Conservation (phyloP, 2,113 vertebrate genomes). For the Gorilla gorilla region DNA sequence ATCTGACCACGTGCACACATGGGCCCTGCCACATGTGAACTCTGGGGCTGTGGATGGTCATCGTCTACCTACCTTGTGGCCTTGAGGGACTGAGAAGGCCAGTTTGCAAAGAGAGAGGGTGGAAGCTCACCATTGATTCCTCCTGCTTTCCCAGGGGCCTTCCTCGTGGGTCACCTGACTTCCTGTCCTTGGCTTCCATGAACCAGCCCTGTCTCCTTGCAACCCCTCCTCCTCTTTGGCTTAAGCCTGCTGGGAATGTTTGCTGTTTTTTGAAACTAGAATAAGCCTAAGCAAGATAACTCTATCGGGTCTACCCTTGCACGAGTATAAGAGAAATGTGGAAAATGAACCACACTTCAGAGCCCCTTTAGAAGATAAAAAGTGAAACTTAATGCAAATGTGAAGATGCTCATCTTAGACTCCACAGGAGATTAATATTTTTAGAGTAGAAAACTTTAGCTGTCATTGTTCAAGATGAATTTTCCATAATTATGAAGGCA, state of each 20-base stretch:
- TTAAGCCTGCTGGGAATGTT: not conserved
- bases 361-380: not conserved
- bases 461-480: not conserved
- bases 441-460: not conserved
- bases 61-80: not conserved
- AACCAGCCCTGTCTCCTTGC: not conserved
- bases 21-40: fast-evolving
- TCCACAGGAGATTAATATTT: not conserved
- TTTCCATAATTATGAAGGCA: not conserved
- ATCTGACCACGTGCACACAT: not conserved
- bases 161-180: not conserved
- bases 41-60: too few species aligned
- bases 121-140: fast-evolving
- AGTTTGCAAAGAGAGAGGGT: not conserved
- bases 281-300: not conserved
- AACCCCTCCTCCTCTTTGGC: not conserved
- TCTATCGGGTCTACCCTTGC: too few species aligned
- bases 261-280: not conserved
- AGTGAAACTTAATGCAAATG: not conserved
- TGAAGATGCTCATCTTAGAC: not conserved
- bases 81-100: too few species aligned
- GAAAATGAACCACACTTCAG: not conserved
- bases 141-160: too few species aligned
- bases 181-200: not conserved
- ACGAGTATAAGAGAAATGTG: fast-evolving